Percentiles rank a stretch among this genome's conserved stretches.
These are phyloP conservation scores for Platyrinchus mystaceus DNA, from an alignment of 2,797 vertebrate species.

Conservation along the genomic window DNA sequence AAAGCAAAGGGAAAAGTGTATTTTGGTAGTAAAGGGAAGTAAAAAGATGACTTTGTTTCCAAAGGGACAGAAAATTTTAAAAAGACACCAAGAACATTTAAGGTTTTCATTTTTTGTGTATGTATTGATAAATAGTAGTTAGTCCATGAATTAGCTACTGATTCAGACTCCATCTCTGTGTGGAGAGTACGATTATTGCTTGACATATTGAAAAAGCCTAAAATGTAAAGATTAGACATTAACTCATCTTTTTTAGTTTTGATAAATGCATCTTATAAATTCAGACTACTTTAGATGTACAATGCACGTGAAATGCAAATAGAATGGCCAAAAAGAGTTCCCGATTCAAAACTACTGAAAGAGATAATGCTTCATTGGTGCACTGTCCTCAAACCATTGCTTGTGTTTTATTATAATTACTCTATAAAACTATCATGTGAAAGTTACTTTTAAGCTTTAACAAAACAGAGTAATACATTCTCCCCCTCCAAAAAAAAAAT, in stretches of 20 bases:
- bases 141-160: neutral
- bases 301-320: neutral
- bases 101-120: neutral
- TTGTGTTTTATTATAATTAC: neutral
- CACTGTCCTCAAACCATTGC: neutral
- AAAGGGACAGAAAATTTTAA: neutral
- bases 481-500: rapidly evolving
- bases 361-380: neutral
- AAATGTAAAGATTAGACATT: neutral
- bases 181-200: neutral
- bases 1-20: neutral
- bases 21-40: neutral
- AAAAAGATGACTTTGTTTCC: neutral
- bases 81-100: neutral
- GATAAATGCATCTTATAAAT: neutral
- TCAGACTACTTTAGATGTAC: neutral
- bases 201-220: neutral
- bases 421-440: neutral
- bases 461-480: neutral
- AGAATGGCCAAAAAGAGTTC: neutral
- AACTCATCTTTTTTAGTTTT: neutral
- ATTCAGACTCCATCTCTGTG: neutral
- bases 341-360: neutral
- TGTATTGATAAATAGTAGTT: neutral
- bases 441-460: neutral